Base-by-base conservation (phyloP, 2,797 vertebrate species). In the Moxostoma hubbsi region DNA sequence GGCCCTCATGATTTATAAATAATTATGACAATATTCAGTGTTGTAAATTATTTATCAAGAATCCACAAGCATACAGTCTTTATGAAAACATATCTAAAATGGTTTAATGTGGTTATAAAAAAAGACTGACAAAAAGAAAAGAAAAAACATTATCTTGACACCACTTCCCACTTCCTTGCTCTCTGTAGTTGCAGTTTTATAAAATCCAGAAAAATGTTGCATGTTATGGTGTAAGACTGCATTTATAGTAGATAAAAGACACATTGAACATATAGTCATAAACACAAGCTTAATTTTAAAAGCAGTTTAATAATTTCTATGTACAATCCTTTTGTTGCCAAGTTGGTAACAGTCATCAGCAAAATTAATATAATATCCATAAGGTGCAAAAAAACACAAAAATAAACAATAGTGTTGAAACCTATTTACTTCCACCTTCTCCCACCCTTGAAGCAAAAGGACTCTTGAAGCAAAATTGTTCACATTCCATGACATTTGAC, bases 341-440 rank as follows among this genome's bases (percentile, higher is more conserved):
- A 94, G 82, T 77, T 36, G 88, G 91, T 85, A 91, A 92, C 90
- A 75, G 93, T 95, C 92, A 61, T 59, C 16, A 84, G 83, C 83
- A 87, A 88, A 87, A 86, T 86, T 92, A 82, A 91, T 87, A 81
- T 82, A 91, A 91, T 63, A 68, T 81, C 66, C 82, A 87, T 93
- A 94, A 93, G 92, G 93, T 93, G 93, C 92, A 89, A 90, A 94
- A 91, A 88, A 88, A 90, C 92, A 80, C 88, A 76, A 24, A 24
- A 24, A 24, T 2, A 88, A 90, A 92, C 81, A 88, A 76, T 84
- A 79, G 83, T 79, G 81, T 75, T 71, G 46, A 64, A 9, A 24
- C 61, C 70, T 61, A 3, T 15, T 57, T 63, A 24, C 53, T 24
- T n/a, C n/a, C 46, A 47, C 57, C 58, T 36, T 16, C 2, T 53